phyloP scores from a whole-genome alignment of 2,888 invertebrate species.

The Drosophila setosimentum region DNA sequence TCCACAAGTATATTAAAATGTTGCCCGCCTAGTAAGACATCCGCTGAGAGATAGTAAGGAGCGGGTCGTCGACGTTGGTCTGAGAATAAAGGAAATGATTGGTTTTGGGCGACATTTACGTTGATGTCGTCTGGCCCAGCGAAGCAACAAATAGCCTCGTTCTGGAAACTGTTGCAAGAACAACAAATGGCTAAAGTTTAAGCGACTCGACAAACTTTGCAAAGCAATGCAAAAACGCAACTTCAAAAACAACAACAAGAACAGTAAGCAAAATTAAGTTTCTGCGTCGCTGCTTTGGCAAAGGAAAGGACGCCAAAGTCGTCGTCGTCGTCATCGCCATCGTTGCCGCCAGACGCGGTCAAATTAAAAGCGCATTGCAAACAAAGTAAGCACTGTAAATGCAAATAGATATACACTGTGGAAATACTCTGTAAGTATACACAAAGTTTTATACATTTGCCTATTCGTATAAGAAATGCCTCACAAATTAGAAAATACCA shows the following conservation, averaged over 20 bases:
- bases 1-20: conserved; percentile 72
- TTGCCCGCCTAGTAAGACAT: conserved; percentile 52
- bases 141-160: conserved; percentile 72
- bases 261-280: conserved; percentile 66
- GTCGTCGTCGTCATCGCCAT: conserved; percentile 24
- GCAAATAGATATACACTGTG: background rate
- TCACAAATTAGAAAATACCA: background rate
- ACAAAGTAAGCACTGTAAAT: conserved; percentile 11
- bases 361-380: conserved; percentile 72
- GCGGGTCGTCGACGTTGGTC: conserved; percentile 16
- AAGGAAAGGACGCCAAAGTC: conserved; percentile 55
- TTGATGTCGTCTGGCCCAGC: conserved; percentile 66
- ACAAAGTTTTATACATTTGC: no score
- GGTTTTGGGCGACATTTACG: conserved; percentile 60
- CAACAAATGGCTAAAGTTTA: conserved; percentile 67
- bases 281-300: conserved; percentile 68
- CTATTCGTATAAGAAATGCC: background rate
- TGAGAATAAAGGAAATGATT: conserved; percentile 63
- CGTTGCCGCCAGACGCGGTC: conserved; percentile 62
- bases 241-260: conserved; percentile 19
- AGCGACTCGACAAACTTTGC: conserved; percentile 64
- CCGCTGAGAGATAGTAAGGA: conserved; percentile 40
- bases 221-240: conserved; percentile 66
- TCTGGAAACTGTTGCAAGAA: conserved; percentile 61
- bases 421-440: conserved; percentile 20